Evolutionary conservation across 1,140 invertebrate species (phyloP).

Genomic region (Nephila pilipes): DNA sequence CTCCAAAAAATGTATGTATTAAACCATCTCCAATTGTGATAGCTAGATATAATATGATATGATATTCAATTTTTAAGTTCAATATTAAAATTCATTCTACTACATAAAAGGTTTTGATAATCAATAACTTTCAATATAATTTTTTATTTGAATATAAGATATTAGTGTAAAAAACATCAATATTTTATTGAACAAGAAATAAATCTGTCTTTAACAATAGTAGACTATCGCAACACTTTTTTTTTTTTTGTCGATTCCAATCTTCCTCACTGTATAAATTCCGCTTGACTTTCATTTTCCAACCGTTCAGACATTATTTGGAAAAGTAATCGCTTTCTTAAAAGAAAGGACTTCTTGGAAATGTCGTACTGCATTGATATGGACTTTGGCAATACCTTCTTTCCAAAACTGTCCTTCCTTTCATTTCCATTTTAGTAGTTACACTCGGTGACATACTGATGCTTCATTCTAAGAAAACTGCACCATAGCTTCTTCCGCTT

Average conservation of each 20-base stretch:
- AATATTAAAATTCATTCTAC: too few species aligned
- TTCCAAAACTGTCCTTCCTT: not conserved
- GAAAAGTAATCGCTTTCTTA: constrained; percentile 5
- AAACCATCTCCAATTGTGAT: not conserved
- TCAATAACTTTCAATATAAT: too few species aligned
- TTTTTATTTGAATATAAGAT: too few species aligned
- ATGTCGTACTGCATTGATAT: not conserved
- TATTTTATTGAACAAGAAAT: too few species aligned
- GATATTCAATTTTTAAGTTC: too few species aligned
- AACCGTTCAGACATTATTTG: not conserved
- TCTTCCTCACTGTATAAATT: not conserved
- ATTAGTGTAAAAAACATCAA: too few species aligned
- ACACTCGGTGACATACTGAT: not conserved
- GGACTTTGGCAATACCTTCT: not conserved
- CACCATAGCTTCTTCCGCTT: not conserved
- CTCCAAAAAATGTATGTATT: not conserved
- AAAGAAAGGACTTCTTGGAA: not conserved
- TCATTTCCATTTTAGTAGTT: constrained; percentile 1
- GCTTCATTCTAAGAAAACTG: not conserved
- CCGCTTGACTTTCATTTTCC: not conserved
- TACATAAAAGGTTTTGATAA: too few species aligned
- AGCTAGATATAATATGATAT: too few species aligned
- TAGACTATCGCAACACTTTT: not conserved
- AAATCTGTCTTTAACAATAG: not conserved
- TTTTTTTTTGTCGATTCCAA: not conserved